These are phyloP conservation scores for Anguilla pacifica DNA, from an alignment of 2,797 vertebrate genomes.

Conservation along the genomic window DNA sequence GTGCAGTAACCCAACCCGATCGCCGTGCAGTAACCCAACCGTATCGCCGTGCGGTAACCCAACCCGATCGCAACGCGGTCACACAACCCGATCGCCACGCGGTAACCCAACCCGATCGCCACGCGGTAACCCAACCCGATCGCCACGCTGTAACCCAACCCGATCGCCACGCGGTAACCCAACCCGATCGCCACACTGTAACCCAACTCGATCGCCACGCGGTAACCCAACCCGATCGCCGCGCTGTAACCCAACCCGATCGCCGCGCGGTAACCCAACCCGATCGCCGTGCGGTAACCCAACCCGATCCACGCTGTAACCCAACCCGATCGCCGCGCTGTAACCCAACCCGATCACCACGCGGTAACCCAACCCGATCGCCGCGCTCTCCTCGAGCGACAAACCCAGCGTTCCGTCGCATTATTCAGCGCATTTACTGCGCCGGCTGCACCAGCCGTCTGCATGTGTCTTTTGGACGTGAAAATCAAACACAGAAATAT, in stretches of 20 bases:
- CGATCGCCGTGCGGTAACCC: constrained; percentile 52
- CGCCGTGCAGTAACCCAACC: constrained; percentile 43
- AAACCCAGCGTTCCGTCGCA: constrained; percentile 52
- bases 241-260: constrained; percentile 6
- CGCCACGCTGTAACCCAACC: constrained; percentile 37
- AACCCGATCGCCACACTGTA: constrained; percentile 57
- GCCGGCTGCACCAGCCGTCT: constrained; percentile 64
- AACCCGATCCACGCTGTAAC: too few relatives aligned
- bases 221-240: constrained; percentile 60
- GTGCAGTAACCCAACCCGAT: neutral
- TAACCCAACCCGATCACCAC: too few relatives aligned
- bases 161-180: constrained; percentile 33
- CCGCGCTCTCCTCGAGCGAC: constrained; percentile 59
- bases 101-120: constrained; percentile 61
- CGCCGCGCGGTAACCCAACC: constrained; percentile 44
- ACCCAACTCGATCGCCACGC: too few relatives aligned
- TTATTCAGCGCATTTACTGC: constrained; percentile 72
- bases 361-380: constrained; percentile 59
- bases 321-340: too few relatives aligned
- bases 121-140: constrained; percentile 51
- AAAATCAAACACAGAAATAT: constrained; percentile 47
- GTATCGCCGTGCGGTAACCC: constrained; percentile 58
- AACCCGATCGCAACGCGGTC: constrained; percentile 61
- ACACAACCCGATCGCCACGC: neutral
- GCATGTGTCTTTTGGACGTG: constrained; percentile 69